These are phyloP conservation scores for Scelioninae gen. 1 DNA, from an alignment of 2,888 invertebrate species.

Conservation along the genomic window DNA sequence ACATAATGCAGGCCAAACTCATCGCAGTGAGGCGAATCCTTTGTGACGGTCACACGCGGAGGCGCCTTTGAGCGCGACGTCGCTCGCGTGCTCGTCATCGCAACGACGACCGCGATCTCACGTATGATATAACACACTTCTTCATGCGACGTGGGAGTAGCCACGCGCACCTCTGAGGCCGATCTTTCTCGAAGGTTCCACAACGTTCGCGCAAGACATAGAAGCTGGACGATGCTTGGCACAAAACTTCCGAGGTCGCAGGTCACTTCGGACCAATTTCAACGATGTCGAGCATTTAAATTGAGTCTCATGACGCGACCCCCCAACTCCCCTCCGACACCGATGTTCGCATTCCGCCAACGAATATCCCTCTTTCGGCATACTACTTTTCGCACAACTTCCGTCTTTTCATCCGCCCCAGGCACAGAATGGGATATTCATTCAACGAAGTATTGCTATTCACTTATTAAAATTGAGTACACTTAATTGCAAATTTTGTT, in stretches of 20 bases:
- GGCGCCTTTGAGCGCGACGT: slow-evolving; percentile 50
- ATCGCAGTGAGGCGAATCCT: slow-evolving; percentile 56
- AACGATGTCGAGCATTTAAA: slow-evolving; percentile 80
- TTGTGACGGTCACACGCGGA: slow-evolving; percentile 66
- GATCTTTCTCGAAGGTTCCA: slow-evolving; percentile 44
- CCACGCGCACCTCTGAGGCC: slow-evolving; percentile 30
- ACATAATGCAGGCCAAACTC: slow-evolving; percentile 35
- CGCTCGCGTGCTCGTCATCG: slow-evolving; percentile 54
- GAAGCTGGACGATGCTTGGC: slow-evolving; percentile 23
- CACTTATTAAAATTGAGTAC: slow-evolving; percentile 47
- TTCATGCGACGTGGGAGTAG: slow-evolving; percentile 39
- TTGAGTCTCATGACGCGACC: slow-evolving; percentile 77
- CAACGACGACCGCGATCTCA: slow-evolving; percentile 32
- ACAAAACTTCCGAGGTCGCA: slow-evolving; percentile 71
- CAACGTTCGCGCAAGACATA: slow-evolving; percentile 42
- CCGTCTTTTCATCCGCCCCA: slow-evolving; percentile 42
- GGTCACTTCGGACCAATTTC: slow-evolving; percentile 80
- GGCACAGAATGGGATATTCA: slow-evolving; percentile 31
- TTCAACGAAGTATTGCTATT: slow-evolving; percentile 35
- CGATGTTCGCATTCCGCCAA: slow-evolving; percentile 69
- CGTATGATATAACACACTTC: slow-evolving; percentile 58
- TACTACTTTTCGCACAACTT: slow-evolving; percentile 50
- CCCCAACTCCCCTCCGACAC: slow-evolving; percentile 25
- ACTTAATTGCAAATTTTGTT: slow-evolving; percentile 29
- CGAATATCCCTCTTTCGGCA: slow-evolving; percentile 59